Evolutionary conservation across 2,888 invertebrate species (phyloP), one percentile per base, ranked within the genome.

Genomic region (Mongoloraphidia duomilia): DNA sequence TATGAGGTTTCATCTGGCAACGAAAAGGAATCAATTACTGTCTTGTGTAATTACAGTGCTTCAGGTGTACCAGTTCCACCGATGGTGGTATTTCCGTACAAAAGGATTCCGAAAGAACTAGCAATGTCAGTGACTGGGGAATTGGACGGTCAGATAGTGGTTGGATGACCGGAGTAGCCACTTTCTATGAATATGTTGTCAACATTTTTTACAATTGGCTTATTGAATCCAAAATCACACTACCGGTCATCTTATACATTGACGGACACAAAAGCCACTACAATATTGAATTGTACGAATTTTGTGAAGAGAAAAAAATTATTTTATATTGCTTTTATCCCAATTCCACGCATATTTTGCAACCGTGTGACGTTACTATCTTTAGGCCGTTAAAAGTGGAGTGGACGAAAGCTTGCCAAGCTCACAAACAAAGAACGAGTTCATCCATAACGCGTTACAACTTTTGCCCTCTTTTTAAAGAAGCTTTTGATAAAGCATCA

Each of bases 321-420:
- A 47, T 50, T 17, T 53, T 61, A 33, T 51, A 57, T 17, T 52
- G 45, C 36, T 44, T 59, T n/a, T 53, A 51, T 9, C 54, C 57
- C 2, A 59, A 58, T 49, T 33, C 56, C 9, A 59, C 55, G 3
- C 57, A 59, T 17, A 52, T 61, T 41, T 41, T 53, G 26, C 60
- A 59, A 47, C 59, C 59, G 1, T 55, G 54, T 34, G 59, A 59
- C 50, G 56, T 55, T 11, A 50, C 52, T 8, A 50, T 58, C n/a
- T 59, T 59, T 37, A 40, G 49, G 44, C 53, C 56, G 2, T 41
- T 58, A 17, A 59, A 59, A 46, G 47, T 38, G 11, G 42, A 52
- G 10, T 60, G 58, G 59, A 52, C 44, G 47, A 35, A 41, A 43
- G 45, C 53, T 2, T 47, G 54, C 2, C 40, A 35, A 11, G 46